Conservation (phyloP, 2,888 invertebrate genomes). For the Rhynchonema sp. region DNA sequence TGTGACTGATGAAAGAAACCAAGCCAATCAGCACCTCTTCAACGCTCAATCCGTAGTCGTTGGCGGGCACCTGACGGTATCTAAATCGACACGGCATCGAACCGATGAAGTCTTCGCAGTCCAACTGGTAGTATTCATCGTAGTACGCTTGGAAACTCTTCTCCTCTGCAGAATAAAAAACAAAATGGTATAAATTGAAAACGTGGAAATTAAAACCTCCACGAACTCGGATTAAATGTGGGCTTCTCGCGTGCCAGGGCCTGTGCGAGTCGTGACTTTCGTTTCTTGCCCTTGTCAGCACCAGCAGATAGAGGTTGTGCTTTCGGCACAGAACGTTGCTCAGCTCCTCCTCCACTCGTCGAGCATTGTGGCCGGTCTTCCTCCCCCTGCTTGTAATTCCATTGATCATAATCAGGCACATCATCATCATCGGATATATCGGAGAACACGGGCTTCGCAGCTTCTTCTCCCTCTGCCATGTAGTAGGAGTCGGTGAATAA, state of each 20-base stretch:
- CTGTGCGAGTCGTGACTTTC: conserved; percentile 51
- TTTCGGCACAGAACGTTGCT: too few relatives aligned
- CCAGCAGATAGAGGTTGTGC: too few relatives aligned
- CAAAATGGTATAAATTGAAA: not conserved
- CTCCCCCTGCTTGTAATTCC: too few relatives aligned
- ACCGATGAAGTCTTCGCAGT: conserved; percentile 81
- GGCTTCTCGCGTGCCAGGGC: conserved; percentile 57
- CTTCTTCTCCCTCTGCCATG: conserved; percentile 40
- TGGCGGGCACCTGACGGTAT: conserved; percentile 62
- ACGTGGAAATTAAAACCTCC: not conserved
- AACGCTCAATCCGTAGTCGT: conserved; percentile 67
- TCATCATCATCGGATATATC: conserved; percentile 30
- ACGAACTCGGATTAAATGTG: conserved; percentile 49
- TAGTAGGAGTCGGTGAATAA: conserved; percentile 74
- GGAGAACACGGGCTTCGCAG: conserved; percentile 57
- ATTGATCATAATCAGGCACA: not conserved
- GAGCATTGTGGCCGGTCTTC: not conserved
- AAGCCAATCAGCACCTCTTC: too few relatives aligned
- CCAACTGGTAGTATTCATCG: conserved; percentile 80
- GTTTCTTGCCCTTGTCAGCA: not conserved
- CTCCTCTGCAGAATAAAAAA: conserved; percentile 24
- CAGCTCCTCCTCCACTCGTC: too few relatives aligned
- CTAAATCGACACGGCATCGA: conserved; percentile 73
- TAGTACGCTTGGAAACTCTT: conserved; percentile 65
- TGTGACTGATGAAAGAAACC: too few relatives aligned